Evolutionary conservation across 2,888 invertebrate genomes (phyloP), one percentile per base, ranked within the genome.

Genomic region (Caenorhabditis plicata): DNA sequence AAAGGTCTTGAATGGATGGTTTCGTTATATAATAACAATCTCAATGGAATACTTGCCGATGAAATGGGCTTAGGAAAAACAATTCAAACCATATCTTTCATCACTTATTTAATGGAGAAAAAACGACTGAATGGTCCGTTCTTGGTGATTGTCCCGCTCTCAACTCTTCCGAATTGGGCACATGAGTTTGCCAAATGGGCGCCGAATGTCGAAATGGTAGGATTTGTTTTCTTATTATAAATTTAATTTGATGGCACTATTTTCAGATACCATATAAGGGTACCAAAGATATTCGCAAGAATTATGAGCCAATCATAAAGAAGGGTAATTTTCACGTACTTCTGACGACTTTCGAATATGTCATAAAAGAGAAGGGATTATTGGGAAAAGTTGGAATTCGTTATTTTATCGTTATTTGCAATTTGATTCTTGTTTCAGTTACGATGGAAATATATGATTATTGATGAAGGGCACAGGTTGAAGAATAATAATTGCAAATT

Each of bases 401-500:
- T 27, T 36, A 15, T 25, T 17, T 15, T 46, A 23, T 26, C 15
- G 13, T 9, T n/a, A 13, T n/a, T n/a, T n/a, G n/a, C n/a, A n/a
- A n/a, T n/a, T n/a, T n/a, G n/a, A n/a, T n/a, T 22, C 5, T 27
- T 27, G 27, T 80, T 82, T 27, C 72, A 88, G 88, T 84, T 92
- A 17, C 90, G 90, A 68, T 98, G 96, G 95, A 96, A 95, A 82
- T 98, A 96, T 84, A 96, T 98, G 96, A 96, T 98, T 65, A 98
- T 98, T 77, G 98, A 98, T 83, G 98, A 99, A 84, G 98, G 98
- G 48, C 98, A 99, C 85, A 88, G 98, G 68, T 96, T 98, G 96
- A 98, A 98, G 85, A 98, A 99, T 84, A 96, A 98, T 84, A 96
- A 98, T 83, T 98, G 96, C 85, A 98, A 98, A 84, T 85, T 98